Evolutionary conservation across 2,797 vertebrate genomes (phyloP).

Genomic region (Toxotes lorentzi): DNA sequence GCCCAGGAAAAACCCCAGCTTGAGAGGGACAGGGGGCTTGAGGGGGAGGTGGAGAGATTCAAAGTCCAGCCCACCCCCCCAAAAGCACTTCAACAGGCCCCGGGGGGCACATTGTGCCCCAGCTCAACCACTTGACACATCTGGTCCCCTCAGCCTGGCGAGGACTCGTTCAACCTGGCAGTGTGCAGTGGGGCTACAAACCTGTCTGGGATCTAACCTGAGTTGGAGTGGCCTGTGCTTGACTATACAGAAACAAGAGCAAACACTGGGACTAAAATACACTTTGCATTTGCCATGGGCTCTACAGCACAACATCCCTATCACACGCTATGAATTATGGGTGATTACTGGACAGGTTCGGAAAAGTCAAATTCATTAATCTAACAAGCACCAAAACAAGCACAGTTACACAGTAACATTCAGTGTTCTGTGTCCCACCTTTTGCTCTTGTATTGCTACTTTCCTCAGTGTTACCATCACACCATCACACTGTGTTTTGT

Average conservation of each 20-base stretch:
- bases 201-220: slow-evolving; percentile 33
- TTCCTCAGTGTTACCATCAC: background rate
- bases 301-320: slow-evolving; percentile 7
- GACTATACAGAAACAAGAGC: slow-evolving; percentile 30
- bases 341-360: background rate
- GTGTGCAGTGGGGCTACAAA: slow-evolving; percentile 25
- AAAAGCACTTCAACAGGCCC: slow-evolving; percentile 61
- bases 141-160: slow-evolving; percentile 62
- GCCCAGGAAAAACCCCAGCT: slow-evolving; percentile 79
- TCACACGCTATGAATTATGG: slow-evolving; percentile 22
- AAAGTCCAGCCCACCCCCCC: slow-evolving; percentile 39
- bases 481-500: background rate
- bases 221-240: slow-evolving; percentile 16
- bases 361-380: slow-evolving; percentile 3
- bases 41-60: slow-evolving; percentile 26
- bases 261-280: slow-evolving; percentile 1
- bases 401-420: background rate
- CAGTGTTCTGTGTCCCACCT: background rate
- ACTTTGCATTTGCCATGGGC: slow-evolving; percentile 7
- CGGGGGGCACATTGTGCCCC: slow-evolving; percentile 57
- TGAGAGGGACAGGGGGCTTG: slow-evolving; percentile 55
- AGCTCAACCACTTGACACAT: slow-evolving; percentile 73
- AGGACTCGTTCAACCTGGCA: slow-evolving; percentile 52
- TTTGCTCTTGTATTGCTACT: background rate
- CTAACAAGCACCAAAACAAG: background rate